Evolutionary conservation across 2,113 vertebrate species (phyloP).

Genomic region (Hemibagrus wyckioides): DNA sequence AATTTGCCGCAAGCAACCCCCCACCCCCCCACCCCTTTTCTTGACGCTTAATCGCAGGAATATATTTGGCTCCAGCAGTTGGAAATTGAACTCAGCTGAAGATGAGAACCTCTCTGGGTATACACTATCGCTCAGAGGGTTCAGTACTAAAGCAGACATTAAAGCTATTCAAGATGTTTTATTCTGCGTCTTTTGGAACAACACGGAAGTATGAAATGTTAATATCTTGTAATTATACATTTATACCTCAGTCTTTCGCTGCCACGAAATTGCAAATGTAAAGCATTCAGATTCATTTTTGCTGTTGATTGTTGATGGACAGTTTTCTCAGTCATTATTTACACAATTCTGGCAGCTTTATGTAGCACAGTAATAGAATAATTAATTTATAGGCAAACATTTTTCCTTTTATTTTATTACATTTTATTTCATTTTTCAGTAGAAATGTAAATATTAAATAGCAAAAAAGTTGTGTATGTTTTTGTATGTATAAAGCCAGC

Average conservation of each 20-base stretch:
- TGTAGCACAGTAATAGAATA: neutral
- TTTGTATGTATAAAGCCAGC: neutral
- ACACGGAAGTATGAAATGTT: neutral
- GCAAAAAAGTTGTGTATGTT: neutral
- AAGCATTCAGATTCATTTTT: neutral
- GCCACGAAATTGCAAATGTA: neutral
- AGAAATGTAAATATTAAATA: neutral
- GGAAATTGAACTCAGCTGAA: conserved; percentile 34
- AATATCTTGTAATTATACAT: neutral
- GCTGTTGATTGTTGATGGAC: neutral
- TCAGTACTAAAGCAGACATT: neutral
- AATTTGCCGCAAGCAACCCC: conserved; percentile 49
- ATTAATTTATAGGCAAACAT: neutral
- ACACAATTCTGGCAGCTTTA: too few relatives aligned
- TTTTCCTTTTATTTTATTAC: neutral
- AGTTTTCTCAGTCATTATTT: neutral
- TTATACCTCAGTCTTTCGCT: neutral
- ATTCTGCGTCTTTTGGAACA: neutral
- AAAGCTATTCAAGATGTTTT: conserved; percentile 8
- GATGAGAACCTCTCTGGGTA: conserved; percentile 24
- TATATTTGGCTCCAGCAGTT: conserved; percentile 49
- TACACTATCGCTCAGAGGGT: neutral
- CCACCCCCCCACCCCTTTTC: conserved; percentile 15
- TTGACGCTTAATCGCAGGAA: conserved; percentile 50
- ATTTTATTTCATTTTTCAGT: neutral